These are phyloP conservation scores for Corythucha ciliata DNA, from an alignment of 2,888 invertebrate species.

Conservation along the genomic window DNA sequence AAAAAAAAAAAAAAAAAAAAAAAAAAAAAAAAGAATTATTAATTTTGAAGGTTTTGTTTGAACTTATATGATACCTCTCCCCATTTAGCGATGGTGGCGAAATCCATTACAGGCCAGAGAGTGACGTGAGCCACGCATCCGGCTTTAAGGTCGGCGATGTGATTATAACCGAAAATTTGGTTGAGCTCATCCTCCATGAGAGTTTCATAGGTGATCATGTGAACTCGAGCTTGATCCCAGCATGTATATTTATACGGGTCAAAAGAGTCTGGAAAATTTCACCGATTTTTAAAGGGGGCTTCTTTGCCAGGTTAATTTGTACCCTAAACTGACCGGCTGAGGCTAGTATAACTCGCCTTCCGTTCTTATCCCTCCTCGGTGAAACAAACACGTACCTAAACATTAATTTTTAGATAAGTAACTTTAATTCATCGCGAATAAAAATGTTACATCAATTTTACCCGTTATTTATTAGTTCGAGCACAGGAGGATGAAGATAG, in stretches of 20 bases:
- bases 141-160: conserved; percentile 65
- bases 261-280: conserved; percentile 57
- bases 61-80: conserved; percentile 51
- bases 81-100: conserved; percentile 60
- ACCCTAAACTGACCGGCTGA: conserved; percentile 66
- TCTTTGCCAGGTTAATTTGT: too few relatives aligned
- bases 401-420: neutral
- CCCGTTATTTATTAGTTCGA: conserved; percentile 61
- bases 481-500: conserved; percentile 57
- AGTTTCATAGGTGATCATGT: conserved; percentile 66
- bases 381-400: conserved; percentile 65
- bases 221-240: conserved; percentile 67
- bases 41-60: conserved; percentile 13
- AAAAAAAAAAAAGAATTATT: conserved; percentile 13
- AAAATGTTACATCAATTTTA: conserved; percentile 40
- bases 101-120: conserved; percentile 66
- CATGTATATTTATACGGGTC: conserved; percentile 68
- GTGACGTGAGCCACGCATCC: conserved; percentile 67
- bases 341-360: conserved; percentile 65
- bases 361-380: conserved; percentile 62
- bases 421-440: conserved; percentile 9
- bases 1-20: conserved; percentile 36
- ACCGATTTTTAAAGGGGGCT: too few relatives aligned
- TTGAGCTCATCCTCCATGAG: conserved; percentile 72
- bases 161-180: conserved; percentile 68